phyloP scores from a whole-genome alignment of 2,113 vertebrate genomes.

The Cinclus cinclus region DNA sequence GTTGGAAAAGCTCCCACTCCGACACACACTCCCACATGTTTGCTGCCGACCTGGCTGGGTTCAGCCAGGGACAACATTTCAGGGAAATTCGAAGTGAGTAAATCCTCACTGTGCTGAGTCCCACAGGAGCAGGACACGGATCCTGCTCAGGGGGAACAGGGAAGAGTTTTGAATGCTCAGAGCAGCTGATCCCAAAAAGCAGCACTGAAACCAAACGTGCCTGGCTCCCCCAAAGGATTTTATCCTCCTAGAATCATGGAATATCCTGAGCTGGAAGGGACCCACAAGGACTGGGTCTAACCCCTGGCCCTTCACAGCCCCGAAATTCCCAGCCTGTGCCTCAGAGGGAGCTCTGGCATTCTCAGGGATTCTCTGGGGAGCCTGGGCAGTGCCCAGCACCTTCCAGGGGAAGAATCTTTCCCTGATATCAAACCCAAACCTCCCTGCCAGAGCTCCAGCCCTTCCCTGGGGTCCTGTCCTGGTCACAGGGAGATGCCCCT shows the following conservation, averaged over 20 bases:
- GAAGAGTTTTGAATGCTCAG: rapidly evolving
- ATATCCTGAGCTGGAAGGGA: neutral
- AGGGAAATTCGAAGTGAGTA: rapidly evolving
- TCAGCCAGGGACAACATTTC: neutral
- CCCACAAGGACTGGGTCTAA: neutral
- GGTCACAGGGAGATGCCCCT: neutral
- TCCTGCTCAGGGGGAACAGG: neutral
- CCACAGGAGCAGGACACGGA: neutral
- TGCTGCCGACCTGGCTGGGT: neutral
- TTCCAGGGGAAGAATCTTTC: neutral
- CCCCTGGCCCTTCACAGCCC: neutral
- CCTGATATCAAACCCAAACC: neutral
- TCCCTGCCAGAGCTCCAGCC: neutral
- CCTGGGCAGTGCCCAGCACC: neutral
- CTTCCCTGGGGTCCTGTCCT: neutral
- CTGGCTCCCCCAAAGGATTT: neutral
- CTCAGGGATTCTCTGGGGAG: neutral
- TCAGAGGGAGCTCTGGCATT: neutral
- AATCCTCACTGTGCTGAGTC: neutral
- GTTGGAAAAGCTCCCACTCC: neutral
- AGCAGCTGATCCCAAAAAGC: neutral
- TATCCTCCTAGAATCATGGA: neutral
- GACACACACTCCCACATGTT: neutral
- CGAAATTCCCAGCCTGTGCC: neutral
- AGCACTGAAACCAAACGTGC: neutral